phyloP scores from a whole-genome alignment of 2,113 vertebrate genomes.

The Etheostoma cragini region DNA sequence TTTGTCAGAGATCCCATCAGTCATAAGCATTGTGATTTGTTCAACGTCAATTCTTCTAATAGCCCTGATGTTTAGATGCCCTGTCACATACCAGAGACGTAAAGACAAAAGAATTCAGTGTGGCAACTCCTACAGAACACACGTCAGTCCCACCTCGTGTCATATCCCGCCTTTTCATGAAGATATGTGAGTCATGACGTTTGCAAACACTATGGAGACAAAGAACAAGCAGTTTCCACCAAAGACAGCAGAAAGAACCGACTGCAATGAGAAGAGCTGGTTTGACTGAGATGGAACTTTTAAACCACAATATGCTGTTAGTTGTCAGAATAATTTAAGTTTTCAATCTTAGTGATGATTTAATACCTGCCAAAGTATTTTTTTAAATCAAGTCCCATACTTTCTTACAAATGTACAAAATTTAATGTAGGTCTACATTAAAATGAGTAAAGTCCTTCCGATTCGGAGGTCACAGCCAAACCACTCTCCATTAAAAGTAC shows the following conservation, averaged over 20 bases:
- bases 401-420: too few species aligned
- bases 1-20: not conserved
- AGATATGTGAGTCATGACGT: not conserved
- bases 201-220: not conserved
- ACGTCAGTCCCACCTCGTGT: not conserved
- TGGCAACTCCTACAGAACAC: not conserved
- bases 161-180: not conserved
- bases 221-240: not conserved
- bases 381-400: too few species aligned
- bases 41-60: not conserved
- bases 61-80: not conserved
- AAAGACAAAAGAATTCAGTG: not conserved
- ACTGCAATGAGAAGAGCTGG: not conserved
- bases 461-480: too few species aligned
- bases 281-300: constrained; percentile 9
- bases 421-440: too few species aligned
- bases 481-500: too few species aligned
- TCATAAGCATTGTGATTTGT: not conserved
- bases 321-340: too few species aligned
- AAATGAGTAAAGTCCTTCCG: too few species aligned
- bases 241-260: not conserved
- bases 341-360: not conserved
- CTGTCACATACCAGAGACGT: not conserved
- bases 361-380: not conserved
- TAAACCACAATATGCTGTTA: not conserved